Percentiles rank a stretch among this genome's conserved stretches.
Conservation (phyloP, 2,797 vertebrate species). For the Macrochelys suwanniensis region DNA sequence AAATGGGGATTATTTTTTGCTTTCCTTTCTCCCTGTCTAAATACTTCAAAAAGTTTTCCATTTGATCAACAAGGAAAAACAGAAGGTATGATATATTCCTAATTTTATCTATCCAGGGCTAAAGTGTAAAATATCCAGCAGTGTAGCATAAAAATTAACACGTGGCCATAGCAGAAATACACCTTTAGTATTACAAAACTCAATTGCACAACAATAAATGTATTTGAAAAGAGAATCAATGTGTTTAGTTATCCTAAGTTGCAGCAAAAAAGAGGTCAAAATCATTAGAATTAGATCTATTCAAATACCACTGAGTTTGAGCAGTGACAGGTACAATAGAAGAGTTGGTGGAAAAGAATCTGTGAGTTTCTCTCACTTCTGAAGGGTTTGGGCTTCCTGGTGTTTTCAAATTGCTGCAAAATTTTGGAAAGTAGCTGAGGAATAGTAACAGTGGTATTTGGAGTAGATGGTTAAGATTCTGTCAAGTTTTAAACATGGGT, state of each 20-base stretch:
- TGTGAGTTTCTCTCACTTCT: background rate
- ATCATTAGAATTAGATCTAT: background rate
- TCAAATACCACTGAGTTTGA: background rate
- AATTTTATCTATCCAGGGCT: background rate
- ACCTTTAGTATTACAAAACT: background rate
- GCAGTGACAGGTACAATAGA: rapidly evolving
- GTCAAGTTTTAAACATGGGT: background rate
- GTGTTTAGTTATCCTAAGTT: background rate
- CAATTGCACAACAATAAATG: background rate
- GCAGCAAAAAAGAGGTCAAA: background rate
- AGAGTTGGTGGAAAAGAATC: background rate
- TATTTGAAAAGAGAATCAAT: background rate
- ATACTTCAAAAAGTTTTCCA: background rate
- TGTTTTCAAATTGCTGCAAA: background rate
- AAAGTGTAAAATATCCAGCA: background rate
- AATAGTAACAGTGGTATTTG: background rate
- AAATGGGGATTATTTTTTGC: background rate
- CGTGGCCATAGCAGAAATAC: background rate
- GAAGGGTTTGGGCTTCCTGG: background rate
- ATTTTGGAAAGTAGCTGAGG: background rate
- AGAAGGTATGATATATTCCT: background rate
- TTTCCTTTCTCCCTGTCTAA: background rate
- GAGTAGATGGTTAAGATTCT: background rate
- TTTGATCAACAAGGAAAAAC: background rate
- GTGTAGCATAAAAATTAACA: background rate